Percentiles rank a stretch among this genome's conserved stretches.
These are phyloP conservation scores for Epiblema foenella DNA, from an alignment of 2,888 invertebrate species.

Conservation along the genomic window DNA sequence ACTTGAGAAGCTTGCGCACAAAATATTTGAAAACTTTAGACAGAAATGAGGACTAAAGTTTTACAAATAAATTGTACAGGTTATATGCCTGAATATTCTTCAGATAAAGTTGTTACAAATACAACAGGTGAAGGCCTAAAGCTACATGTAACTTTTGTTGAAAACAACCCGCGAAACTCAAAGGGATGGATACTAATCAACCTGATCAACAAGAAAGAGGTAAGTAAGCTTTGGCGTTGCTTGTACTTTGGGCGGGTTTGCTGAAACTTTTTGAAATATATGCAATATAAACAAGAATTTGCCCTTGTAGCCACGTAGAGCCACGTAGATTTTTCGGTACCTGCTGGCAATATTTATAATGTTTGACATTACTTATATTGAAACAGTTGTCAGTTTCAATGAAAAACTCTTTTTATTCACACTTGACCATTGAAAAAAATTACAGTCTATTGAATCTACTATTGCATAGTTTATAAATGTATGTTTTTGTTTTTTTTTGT, in stretches of 20 bases:
- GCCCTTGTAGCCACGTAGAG: not conserved
- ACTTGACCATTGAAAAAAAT: no score
- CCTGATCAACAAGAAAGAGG: constrained; percentile 24
- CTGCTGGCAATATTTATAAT: not conserved
- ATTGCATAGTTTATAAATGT: no score
- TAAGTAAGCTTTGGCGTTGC: constrained; percentile 19
- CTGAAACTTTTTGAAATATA: constrained; percentile 20
- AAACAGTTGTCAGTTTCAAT: not conserved
- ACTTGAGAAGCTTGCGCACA: not conserved
- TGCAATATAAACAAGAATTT: constrained; percentile 1
- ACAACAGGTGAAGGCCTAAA: constrained; percentile 8
- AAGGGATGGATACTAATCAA: constrained; percentile 30
- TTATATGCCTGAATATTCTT: not conserved
- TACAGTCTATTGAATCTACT: no score
- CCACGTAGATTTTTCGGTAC: not conserved
- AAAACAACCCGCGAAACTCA: constrained; percentile 24
- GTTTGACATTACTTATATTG: not conserved
- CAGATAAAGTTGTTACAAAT: not conserved
- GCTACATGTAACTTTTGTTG: constrained; percentile 15
- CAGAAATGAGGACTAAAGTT: not conserved
- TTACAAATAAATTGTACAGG: not conserved
- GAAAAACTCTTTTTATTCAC: no score
- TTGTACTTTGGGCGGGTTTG: constrained; percentile 23
- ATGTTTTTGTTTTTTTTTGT: no score
- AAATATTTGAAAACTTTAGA: no score